Conservation (phyloP, 2,888 invertebrate genomes). For the Lottia scabra region DNA sequence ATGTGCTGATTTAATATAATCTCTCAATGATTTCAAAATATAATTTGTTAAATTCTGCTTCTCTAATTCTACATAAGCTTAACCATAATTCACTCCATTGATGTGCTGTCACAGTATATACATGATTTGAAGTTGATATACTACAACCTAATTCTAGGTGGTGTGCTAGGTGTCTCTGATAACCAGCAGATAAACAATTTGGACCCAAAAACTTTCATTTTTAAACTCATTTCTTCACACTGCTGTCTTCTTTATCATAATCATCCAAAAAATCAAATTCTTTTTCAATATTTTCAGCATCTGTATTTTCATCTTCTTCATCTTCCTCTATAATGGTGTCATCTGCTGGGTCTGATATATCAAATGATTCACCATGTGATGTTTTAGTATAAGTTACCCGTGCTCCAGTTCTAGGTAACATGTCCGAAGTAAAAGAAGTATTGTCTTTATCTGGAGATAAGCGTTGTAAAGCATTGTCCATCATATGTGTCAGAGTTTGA, state of each 20-base stretch:
- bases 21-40: too few species aligned
- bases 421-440: slow-evolving; percentile 28
- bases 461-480: slow-evolving; percentile 51
- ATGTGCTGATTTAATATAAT: too few species aligned
- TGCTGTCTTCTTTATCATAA: slow-evolving; percentile 42
- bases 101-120: too few species aligned
- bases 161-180: too few species aligned
- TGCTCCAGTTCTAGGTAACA: slow-evolving; percentile 32
- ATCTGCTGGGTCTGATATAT: slow-evolving; percentile 29
- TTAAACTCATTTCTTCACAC: slow-evolving; percentile 2
- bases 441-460: slow-evolving; percentile 29
- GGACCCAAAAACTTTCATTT: too few species aligned
- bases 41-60: too few species aligned
- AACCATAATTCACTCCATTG: too few species aligned
- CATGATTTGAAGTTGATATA: too few species aligned
- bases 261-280: slow-evolving; percentile 62
- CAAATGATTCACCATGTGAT: slow-evolving; percentile 31
- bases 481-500: slow-evolving; percentile 49
- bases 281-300: slow-evolving; percentile 47
- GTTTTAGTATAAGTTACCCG: slow-evolving; percentile 36
- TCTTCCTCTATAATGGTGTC: slow-evolving; percentile 34
- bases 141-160: too few species aligned
- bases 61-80: too few species aligned
- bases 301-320: slow-evolving; percentile 25
- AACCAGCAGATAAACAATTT: too few species aligned